Base-by-base conservation (phyloP, 2,888 invertebrate genomes). In the Pterostichus madidus region DNA sequence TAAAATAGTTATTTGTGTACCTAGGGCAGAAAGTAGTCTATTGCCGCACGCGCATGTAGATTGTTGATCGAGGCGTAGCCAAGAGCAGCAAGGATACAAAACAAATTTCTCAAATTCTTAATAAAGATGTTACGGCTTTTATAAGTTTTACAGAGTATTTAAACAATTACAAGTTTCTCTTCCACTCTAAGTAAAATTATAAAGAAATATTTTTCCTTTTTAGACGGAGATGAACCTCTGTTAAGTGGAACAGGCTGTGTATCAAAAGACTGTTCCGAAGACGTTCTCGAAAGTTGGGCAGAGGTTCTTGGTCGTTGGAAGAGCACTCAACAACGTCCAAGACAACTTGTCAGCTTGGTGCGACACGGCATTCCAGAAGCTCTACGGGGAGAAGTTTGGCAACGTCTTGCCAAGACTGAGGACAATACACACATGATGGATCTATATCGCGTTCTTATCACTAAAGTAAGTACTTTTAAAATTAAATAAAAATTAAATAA, bases 181-280 rank as follows among this genome's bases (percentile, higher is more conserved):
- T 24, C 24, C 1, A 3, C 24, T 24, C 3, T 24, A 24, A 24
- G 24, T 24, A n/a, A n/a, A n/a, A n/a, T n/a, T n/a, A 24, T 24
- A 24, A 24, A 24, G 24, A 24, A 24, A 2, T 1, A 24, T 24
- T 1, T 24, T 24, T 24, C 24, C 3, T 13, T 46, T 86, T 85
- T 86, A 93, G 97, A 97, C 91, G 96, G 96, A 8, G 97, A 97
- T 87, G 99, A 99, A 88, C 99, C 99, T 0, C 91, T 99, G 84
- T 91, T 99, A n/a, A 99, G 98, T 90, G 99, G 99, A 0, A 99
- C 98, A 4, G 99, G 99, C 0, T 94, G 96, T 87, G 99, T 99
- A 0, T 98, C 98, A 0, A 98, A 98, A 89, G 99, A 99, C 87
- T 98, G 99, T 88, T 95, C 97, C 0, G 97, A 97, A 88, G 97